phyloP scores from a whole-genome alignment of 2,888 invertebrate species.

The Cheilosia pagana region DNA sequence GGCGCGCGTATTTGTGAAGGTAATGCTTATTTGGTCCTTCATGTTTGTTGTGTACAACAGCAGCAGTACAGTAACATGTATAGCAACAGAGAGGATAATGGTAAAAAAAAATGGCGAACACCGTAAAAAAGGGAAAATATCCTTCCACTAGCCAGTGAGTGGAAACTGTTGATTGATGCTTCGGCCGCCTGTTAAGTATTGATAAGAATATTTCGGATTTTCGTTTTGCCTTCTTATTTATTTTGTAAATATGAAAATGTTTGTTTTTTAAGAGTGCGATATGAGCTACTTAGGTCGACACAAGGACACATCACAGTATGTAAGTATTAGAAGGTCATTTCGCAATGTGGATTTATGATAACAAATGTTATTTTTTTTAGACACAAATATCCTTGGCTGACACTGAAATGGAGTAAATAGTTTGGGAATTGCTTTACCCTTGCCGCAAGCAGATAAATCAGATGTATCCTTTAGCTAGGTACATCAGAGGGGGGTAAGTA shows the following conservation, averaged over 20 bases:
- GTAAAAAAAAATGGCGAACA: constrained; percentile 76
- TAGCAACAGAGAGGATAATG: constrained; percentile 13
- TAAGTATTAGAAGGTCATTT: constrained; percentile 8
- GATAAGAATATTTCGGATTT: constrained; percentile 78
- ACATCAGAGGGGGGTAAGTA: too few relatives aligned
- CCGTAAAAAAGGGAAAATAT: constrained; percentile 65
- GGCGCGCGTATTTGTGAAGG: constrained; percentile 58
- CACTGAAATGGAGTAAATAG: not conserved
- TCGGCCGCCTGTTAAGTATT: constrained; percentile 77
- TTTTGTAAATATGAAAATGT: constrained; percentile 25
- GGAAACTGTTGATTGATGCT: constrained; percentile 82
- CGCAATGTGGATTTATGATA: constrained; percentile 9
- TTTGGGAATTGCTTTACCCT: not conserved
- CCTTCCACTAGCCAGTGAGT: constrained; percentile 78
- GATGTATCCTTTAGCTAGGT: too few relatives aligned
- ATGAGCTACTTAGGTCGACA: not conserved
- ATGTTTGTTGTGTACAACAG: constrained; percentile 50
- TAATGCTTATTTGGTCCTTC: constrained; percentile 59
- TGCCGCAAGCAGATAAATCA: too few relatives aligned
- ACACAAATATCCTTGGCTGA: not conserved
- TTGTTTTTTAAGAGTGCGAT: constrained; percentile 10
- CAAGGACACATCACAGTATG: not conserved
- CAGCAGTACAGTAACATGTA: constrained; percentile 27
- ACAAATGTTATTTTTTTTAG: not conserved
- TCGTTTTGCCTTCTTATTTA: constrained; percentile 76